Percentiles rank a stretch among this genome's conserved stretches.
These are phyloP conservation scores for Uloborus diversus DNA, from an alignment of 1,140 invertebrate genomes.

Conservation along the genomic window DNA sequence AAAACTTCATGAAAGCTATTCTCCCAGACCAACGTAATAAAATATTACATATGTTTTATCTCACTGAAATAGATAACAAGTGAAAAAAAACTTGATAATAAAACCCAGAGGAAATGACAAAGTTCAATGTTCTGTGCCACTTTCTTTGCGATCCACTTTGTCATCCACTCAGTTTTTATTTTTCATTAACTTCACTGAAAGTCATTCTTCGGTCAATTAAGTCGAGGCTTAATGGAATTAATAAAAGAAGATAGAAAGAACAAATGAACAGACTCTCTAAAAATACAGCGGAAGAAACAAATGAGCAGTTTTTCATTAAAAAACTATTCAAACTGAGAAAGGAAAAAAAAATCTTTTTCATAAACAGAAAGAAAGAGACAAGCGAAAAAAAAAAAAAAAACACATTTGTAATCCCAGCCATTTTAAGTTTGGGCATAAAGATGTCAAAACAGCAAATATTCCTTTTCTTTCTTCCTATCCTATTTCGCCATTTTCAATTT, in stretches of 20 bases:
- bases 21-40: no score
- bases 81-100: no score
- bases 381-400: no score
- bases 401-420: neutral
- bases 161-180: no score
- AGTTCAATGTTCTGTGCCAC: no score
- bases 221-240: constrained; percentile 27
- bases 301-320: neutral
- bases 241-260: constrained; percentile 20
- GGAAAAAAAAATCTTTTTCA: neutral
- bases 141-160: no score
- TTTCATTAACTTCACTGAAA: neutral
- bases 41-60: no score
- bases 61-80: no score
- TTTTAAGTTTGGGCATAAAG: constrained; percentile 8
- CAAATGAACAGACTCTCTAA: neutral
- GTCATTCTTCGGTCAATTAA: constrained; percentile 28
- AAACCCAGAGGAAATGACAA: no score
- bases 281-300: neutral
- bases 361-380: neutral
- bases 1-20: no score
- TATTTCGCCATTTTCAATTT: neutral
- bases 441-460: constrained; percentile 28
- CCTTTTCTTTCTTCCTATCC: neutral
- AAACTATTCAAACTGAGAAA: neutral